These are phyloP conservation scores for Noctilio leporinus DNA, from an alignment of 2,113 vertebrate species.

Conservation along the genomic window DNA sequence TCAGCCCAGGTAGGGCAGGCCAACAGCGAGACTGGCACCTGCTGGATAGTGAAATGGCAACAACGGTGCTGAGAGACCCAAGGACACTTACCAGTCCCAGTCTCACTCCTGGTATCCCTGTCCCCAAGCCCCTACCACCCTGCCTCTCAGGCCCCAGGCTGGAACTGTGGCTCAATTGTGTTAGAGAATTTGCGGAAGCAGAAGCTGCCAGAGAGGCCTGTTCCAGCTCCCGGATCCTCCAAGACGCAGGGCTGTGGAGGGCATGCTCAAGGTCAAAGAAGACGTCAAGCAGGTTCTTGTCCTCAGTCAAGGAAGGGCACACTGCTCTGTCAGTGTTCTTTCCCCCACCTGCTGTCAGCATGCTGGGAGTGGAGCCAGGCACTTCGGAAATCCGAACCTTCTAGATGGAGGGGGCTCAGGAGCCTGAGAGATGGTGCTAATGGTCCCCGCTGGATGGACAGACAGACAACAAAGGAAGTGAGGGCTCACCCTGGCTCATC, in stretches of 20 bases:
- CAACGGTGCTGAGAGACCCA: not conserved
- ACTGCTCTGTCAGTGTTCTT: not conserved
- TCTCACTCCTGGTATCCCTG: not conserved
- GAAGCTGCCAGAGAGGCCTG: not conserved
- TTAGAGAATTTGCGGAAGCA: not conserved
- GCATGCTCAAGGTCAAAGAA: constrained; percentile 54
- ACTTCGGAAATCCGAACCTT: not conserved
- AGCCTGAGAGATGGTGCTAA: not conserved
- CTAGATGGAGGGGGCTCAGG: not conserved
- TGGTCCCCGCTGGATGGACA: not conserved
- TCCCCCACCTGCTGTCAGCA: not conserved
- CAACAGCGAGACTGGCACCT: not conserved
- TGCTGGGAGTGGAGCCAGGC: not conserved
- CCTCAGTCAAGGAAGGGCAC: constrained; percentile 29
- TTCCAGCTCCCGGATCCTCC: not conserved
- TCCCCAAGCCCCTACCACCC: not conserved
- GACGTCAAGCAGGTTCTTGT: not conserved
- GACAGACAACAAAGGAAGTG: not conserved
- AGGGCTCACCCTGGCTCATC: not conserved
- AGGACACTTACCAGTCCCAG: not conserved
- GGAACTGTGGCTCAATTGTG: not conserved
- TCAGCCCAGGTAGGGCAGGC: not conserved
- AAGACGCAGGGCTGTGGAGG: not conserved
- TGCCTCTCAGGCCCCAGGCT: not conserved
- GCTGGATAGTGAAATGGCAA: not conserved